phyloP scores from a whole-genome alignment of 2,113 vertebrate genomes.

The Acrocephalus kingi region DNA sequence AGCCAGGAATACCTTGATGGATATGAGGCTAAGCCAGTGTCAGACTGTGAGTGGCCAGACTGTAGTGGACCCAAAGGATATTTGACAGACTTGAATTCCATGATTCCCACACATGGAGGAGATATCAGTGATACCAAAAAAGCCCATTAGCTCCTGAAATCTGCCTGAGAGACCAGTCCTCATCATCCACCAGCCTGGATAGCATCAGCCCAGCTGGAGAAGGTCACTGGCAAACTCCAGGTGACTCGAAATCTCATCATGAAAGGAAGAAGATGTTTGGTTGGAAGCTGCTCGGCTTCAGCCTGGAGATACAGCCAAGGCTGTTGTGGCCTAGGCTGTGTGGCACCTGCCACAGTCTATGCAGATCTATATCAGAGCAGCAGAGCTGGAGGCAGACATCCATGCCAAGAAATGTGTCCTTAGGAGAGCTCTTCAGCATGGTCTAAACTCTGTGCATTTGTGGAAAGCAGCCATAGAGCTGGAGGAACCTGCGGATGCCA shows the following conservation, averaged over 20 bases:
- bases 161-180: background rate
- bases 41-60: background rate
- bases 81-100: background rate
- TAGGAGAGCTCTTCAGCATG: background rate
- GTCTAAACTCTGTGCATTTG: background rate
- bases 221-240: background rate
- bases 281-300: background rate
- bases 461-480: background rate
- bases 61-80: background rate
- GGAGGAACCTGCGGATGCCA: background rate
- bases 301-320: background rate
- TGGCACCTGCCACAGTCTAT: background rate
- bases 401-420: background rate
- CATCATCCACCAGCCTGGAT: background rate
- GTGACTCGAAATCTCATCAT: background rate
- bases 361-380: background rate
- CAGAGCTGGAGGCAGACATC: background rate
- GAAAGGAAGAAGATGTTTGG: background rate
- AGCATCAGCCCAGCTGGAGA: background rate
- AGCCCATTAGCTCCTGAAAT: background rate
- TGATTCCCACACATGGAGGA: background rate
- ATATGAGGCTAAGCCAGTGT: background rate
- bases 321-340: no score
- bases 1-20: background rate
- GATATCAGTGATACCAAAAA: background rate